Base-by-base conservation (phyloP, 2,797 vertebrate genomes). In the Alfaro cultratus region DNA sequence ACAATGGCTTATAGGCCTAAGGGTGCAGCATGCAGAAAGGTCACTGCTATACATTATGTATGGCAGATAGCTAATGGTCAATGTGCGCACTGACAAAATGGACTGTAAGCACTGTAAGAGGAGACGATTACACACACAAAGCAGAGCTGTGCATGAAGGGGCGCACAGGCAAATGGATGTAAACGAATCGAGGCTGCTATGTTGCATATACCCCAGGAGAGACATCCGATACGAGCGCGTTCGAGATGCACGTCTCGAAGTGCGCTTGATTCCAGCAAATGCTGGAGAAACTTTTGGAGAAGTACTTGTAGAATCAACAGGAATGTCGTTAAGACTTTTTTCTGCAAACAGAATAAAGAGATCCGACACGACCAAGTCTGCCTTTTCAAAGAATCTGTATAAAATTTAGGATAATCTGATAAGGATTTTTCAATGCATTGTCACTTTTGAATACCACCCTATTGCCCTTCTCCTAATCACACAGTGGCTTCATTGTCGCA, bases 21-120 rank as follows among this genome's bases (percentile, higher is more conserved):
- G 90, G 93, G 92, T 91, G 90, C 91, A 83, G 83, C 88, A 93
- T 92, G 92, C 87, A 90, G 92, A 95, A 95, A 95, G 94, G 94
- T 95, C 93, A 94, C 87, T 57, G 89, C 92, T 89, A 94, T 95
- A 92, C 93, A 94, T 95, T 93, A 94, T 95, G 94, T 92, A 94
- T 95, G 93, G 89, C 90, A 88, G 88, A 88, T 89, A 83, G 90
- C 93, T 94, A 94, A 94, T 95, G 93, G 93, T 94, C 91, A 94
- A 88, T 86, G 88, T 89, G 91, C 89, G 92, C 53, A 89, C 87
- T 88, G 91, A 94, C 93, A 94, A 94, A 71, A 94, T 93, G 90
- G 93, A 92, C 85, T 92, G 83, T 92, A 88, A 93, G 91, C 91
- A 87, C 53, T 47, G 88, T 88, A 91, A 57, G 10, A 82, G 78